Percentiles rank a stretch among this genome's conserved stretches.
These are phyloP conservation scores for Rhegmatorhina hoffmannsi DNA, from an alignment of 2,113 vertebrate species.

Conservation along the genomic window DNA sequence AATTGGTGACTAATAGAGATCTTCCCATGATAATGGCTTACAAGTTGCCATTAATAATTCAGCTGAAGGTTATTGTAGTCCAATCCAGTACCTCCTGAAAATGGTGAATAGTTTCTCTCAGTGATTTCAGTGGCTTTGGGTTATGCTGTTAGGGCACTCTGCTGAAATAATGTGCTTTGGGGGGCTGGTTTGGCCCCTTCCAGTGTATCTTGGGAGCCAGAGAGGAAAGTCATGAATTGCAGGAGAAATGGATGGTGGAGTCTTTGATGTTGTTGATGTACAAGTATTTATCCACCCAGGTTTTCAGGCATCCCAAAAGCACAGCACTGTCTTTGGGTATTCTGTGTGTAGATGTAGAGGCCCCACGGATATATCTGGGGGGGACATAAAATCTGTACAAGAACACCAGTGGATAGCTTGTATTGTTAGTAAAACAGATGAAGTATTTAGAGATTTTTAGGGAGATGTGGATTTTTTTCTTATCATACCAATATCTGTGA, in stretches of 20 bases:
- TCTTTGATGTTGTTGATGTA: background rate
- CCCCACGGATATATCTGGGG: background rate
- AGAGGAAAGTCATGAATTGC: background rate
- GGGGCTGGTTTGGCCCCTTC: background rate
- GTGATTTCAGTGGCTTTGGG: background rate
- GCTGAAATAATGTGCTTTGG: background rate
- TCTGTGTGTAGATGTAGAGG: background rate
- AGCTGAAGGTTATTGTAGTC: background rate
- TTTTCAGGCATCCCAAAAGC: background rate
- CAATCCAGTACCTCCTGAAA: background rate
- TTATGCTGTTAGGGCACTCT: background rate
- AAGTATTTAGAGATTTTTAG: background rate
- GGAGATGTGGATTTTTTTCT: background rate
- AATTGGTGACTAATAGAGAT: slow-evolving; percentile 34
- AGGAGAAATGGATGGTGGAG: background rate
- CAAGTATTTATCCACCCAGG: background rate
- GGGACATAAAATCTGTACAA: background rate
- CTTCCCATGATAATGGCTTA: background rate
- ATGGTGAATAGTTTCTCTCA: background rate
- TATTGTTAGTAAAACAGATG: background rate
- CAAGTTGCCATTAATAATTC: slow-evolving; percentile 57
- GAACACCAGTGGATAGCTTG: background rate
- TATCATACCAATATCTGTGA: background rate
- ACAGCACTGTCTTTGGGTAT: background rate
- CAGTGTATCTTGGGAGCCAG: background rate